A percentile compares a stretch with the other conserved stretches of the same genome.
Evolutionary conservation across 1,140 invertebrate genomes (phyloP).

Genomic region (Heliconius himera): DNA sequence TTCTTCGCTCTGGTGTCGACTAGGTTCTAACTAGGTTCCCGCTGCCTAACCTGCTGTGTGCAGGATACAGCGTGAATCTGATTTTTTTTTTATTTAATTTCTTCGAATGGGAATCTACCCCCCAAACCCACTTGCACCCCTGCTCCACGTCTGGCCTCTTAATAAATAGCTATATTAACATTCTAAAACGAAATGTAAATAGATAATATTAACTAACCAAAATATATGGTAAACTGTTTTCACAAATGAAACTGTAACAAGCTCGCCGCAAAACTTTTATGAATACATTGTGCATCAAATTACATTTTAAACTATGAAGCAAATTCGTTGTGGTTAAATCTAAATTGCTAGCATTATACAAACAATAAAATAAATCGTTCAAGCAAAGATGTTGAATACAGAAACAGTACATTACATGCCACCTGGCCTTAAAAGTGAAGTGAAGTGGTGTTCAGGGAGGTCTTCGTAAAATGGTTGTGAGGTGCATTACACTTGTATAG

Average conservation of each 20-base stretch:
- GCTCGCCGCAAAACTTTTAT: constrained; percentile 5
- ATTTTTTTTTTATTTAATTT: too few species aligned
- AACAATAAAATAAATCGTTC: constrained; percentile 34
- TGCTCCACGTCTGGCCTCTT: too few species aligned
- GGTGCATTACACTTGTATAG: constrained; percentile 45
- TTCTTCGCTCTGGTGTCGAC: too few species aligned
- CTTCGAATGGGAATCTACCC: too few species aligned
- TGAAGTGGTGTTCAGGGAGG: constrained; percentile 17
- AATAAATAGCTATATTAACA: not conserved
- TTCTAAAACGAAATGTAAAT: not conserved
- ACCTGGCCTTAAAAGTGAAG: constrained; percentile 26
- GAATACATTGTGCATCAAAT: constrained; percentile 18
- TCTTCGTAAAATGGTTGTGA: constrained; percentile 29
- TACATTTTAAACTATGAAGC: constrained; percentile 15
- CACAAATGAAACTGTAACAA: constrained; percentile 10
- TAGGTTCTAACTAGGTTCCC: too few species aligned
- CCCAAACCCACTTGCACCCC: too few species aligned
- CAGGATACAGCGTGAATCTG: too few species aligned
- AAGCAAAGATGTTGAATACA: constrained; percentile 28
- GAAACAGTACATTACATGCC: constrained; percentile 29
- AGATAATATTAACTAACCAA: constrained; percentile 3
- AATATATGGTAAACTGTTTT: constrained; percentile 11
- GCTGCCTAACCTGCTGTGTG: too few species aligned
- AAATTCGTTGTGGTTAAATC: constrained; percentile 21
- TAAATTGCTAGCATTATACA: constrained; percentile 26